phyloP scores from a whole-genome alignment of 2,797 vertebrate species.

The Pseudomugil tenellus region DNA sequence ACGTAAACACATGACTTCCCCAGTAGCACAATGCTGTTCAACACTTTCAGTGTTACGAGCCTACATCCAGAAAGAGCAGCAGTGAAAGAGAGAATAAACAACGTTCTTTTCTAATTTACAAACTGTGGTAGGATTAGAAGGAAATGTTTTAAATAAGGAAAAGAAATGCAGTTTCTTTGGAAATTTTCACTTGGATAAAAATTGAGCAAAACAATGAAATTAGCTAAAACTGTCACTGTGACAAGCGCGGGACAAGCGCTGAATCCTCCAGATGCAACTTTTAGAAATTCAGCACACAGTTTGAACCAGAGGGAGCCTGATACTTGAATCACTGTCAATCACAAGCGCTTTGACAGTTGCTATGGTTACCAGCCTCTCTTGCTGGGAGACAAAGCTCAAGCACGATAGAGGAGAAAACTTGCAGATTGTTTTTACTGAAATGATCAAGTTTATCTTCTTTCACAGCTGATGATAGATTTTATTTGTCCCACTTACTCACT shows the following conservation, averaged over 20 bases:
- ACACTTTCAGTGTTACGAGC: constrained; percentile 92
- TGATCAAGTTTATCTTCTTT: background rate
- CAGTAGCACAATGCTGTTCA: constrained; percentile 95
- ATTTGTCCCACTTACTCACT: background rate
- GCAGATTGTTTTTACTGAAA: background rate
- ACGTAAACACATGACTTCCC: constrained; percentile 96
- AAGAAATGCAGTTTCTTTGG: background rate
- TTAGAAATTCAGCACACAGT: background rate
- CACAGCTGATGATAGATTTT: background rate
- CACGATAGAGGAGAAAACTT: background rate
- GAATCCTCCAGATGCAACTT: background rate
- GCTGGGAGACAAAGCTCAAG: background rate
- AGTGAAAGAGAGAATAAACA: constrained; percentile 6
- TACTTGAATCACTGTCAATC: background rate
- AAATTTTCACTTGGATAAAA: background rate
- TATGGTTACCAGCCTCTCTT: background rate
- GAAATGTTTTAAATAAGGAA: background rate
- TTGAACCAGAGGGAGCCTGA: background rate
- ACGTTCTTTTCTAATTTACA: background rate
- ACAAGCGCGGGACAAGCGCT: background rate
- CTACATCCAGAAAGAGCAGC: constrained; percentile 67
- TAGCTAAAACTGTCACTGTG: background rate
- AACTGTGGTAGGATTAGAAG: background rate
- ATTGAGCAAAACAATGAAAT: background rate
- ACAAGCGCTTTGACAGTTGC: background rate